Base-by-base conservation (phyloP, 2,888 invertebrate species). In the Apotomis betuletana region DNA sequence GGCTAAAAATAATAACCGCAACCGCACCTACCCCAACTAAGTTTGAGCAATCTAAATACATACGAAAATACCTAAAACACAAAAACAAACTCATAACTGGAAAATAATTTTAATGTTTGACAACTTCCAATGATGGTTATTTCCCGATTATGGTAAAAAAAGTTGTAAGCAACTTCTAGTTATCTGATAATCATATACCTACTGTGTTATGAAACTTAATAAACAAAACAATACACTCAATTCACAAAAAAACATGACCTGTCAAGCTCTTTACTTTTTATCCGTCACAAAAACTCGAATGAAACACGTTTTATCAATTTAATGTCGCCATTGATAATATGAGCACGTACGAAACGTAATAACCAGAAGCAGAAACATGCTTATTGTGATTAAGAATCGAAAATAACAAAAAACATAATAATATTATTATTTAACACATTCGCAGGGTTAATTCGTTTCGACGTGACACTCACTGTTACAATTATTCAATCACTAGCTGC, bases 281-380 rank as follows among this genome's bases (percentile, higher is more conserved):
- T 9, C 54, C 13, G 41, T 41, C 38, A 5, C 44, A 46, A 15
- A 44, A 46, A 54, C 10, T 5, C 12, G 38, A 58, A n/a, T 38
- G 38, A 38, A 38, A 58, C 55, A 46, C 44, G 55, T 57, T 6
- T 65, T 46, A 57, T 65, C n/a, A 65, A 65, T 65, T 57, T 12
- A 57, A 46, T 55, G 54, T 44, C 8, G 12, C 44, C 54, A 55
- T 54, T 64, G 15, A 27, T 36, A 65, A 46, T 57, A 65, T 65
- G 36, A n/a, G 12, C 65, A 65, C 65, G 65, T 65, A 55, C 46
- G 46, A 65, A 65, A 57, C 55, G 65, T 65, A 64, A 64, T 54
- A 54, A 64, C 13, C 44, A 12, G 64, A 46, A 64, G 64, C 55
- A 5, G 38, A 38, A 36, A 5, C 38, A 13, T 36, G 65, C 10